A percentile compares a stretch with the other conserved stretches of the same genome.
phyloP scores from a whole-genome alignment of 2,888 invertebrate genomes.

The Dasysyrphus tricinctus region DNA sequence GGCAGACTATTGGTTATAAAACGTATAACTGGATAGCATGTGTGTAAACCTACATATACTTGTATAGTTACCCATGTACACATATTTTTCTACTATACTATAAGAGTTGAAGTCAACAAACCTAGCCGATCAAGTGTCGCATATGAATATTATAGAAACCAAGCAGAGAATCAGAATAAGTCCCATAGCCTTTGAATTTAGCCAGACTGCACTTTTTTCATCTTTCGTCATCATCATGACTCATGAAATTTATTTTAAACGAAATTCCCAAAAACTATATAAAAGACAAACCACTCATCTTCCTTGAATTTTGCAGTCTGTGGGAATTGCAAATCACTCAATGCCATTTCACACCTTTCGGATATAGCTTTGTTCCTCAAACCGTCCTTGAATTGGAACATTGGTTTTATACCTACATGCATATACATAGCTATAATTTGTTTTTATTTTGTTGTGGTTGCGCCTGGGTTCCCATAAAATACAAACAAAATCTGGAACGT shows the following conservation, averaged over 20 bases:
- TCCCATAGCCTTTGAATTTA: too few species aligned
- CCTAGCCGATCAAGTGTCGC: too few species aligned
- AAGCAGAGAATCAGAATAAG: too few species aligned
- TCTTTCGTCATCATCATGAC: background rate
- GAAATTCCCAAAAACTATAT: background rate
- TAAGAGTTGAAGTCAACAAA: too few species aligned
- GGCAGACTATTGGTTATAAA: too few species aligned
- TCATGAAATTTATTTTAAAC: background rate
- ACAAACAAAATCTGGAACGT: slow-evolving; percentile 25
- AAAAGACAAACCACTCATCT: slow-evolving; percentile 28
- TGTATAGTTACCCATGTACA: too few species aligned
- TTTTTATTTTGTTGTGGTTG: slow-evolving; percentile 34
- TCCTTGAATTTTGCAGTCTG: slow-evolving; percentile 20
- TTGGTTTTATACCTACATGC: background rate
- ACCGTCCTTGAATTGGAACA: slow-evolving; percentile 36
- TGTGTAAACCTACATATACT: too few species aligned
- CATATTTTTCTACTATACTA: too few species aligned
- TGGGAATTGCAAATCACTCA: slow-evolving; percentile 44
- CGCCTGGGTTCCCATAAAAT: slow-evolving; percentile 41
- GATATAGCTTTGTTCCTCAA: background rate
- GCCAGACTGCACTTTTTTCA: too few species aligned
- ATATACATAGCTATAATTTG: background rate
- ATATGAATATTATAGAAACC: too few species aligned
- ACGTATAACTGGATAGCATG: too few species aligned
- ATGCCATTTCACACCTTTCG: slow-evolving; percentile 50